Evolutionary conservation across 2,888 invertebrate species (phyloP), one percentile per base, ranked within the genome.

Genomic region (Aphodius sticticus): DNA sequence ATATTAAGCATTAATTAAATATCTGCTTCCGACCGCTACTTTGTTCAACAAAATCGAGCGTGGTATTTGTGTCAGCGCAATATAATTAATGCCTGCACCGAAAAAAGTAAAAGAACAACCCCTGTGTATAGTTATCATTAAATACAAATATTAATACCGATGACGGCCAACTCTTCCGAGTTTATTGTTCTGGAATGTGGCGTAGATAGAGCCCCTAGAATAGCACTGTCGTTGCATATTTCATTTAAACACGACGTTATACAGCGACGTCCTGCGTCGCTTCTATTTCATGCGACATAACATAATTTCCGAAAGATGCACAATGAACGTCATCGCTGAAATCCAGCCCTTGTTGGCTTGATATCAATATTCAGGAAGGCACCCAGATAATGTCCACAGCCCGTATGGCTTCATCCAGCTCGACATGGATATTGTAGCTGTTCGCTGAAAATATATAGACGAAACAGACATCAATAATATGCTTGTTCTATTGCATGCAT

Each of bases 291-390:
- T 53, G 53, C 53, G 53, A 1, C 12, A 7, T 53, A 53, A 53
- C 53, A 53, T 53, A 53, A 53, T 53, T 53, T 53, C 53, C 53
- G 53, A 53, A 53, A 53, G 53, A 53, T 53, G 53, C 53, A 53
- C 53, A 53, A 53, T 53, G 53, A 53, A 53, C 53, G 53, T 53
- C 53, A 53, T 53, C 53, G 53, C 53, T 53, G 12, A 53, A 53
- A 53, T 53, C 53, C 53, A 53, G 7, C 9, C 53, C 53, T 53
- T 12, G 53, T 53, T 53, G 53, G 53, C 53, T 53, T 53, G 9
- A 53, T 53, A 53, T 53, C 53, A 53, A 53, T 53, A 53, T 53
- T 53, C 53, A 53, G 53, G 53, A 53, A 9, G 53, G 53, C 53
- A 53, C 12, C 9, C 53, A 53, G 53, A 53, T 53, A 53, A 53